Percentiles rank a stretch among this genome's conserved stretches.
Conservation (phyloP, 30 jellyfish, hydroid and myxozoan genomes). For the Hydractinia echinata region DNA sequence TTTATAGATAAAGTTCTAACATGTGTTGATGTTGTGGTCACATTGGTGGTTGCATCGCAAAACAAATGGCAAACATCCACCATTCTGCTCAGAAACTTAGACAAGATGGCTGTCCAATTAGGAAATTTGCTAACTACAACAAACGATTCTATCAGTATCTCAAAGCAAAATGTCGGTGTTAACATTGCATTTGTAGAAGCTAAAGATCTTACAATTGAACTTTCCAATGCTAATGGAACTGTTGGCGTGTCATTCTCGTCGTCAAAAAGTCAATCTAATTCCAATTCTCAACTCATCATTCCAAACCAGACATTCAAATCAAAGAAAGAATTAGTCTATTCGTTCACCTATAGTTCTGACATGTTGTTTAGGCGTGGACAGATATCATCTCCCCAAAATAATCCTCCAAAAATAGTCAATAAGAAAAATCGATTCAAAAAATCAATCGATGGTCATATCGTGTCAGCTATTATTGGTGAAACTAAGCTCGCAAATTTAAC, state of each 20-base stretch:
- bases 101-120: neutral
- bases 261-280: neutral
- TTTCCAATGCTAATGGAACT: neutral
- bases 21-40: neutral
- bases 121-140: neutral
- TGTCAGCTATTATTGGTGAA: slow-evolving; percentile 72
- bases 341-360: slow-evolving; percentile 11
- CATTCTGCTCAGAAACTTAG: neutral
- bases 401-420: neutral
- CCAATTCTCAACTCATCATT: neutral
- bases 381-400: too few relatives aligned
- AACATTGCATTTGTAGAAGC: neutral
- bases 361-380: neutral
- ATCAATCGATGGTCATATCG: slow-evolving; percentile 49
- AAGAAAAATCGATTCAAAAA: neutral
- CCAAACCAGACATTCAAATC: slow-evolving; percentile 18
- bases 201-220: neutral
- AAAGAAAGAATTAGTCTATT: slow-evolving; percentile 8
- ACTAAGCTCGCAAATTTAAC: slow-evolving; percentile 40
- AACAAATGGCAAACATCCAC: neutral
- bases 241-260: neutral
- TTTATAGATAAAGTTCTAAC: slow-evolving; percentile 4
- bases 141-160: neutral
- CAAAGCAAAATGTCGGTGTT: neutral
- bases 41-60: neutral